Evolutionary conservation across 2,113 vertebrate species (phyloP).

Genomic region (Chlamydotis undulata): DNA sequence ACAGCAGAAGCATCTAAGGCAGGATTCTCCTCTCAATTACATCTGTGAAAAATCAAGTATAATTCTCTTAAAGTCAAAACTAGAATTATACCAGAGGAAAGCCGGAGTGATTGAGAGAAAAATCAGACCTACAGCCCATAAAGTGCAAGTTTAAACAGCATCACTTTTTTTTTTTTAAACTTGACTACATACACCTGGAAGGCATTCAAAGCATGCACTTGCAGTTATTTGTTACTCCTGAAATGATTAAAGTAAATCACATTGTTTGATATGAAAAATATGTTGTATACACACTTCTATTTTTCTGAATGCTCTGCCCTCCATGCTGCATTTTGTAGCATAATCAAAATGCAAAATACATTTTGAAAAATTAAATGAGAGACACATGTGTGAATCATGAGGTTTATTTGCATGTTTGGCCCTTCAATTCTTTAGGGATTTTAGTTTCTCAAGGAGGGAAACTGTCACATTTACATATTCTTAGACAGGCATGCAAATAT

Average conservation of each 20-base stretch:
- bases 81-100: not conserved
- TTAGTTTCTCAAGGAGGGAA: conserved; percentile 39
- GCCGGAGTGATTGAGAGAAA: not conserved
- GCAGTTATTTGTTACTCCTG: conserved; percentile 45
- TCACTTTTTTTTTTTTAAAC: not conserved
- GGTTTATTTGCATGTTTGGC: conserved; percentile 67
- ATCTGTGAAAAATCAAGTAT: not conserved
- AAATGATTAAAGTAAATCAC: conserved; percentile 70
- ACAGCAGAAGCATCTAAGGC: not conserved
- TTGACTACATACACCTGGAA: conserved; percentile 42
- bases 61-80: not conserved
- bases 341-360: conserved; percentile 76
- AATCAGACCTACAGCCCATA: not conserved
- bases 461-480: conserved; percentile 53
- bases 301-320: conserved; percentile 45
- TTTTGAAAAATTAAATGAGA: conserved; percentile 72
- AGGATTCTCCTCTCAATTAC: not conserved
- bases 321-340: conserved; percentile 3
- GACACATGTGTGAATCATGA: conserved; percentile 58
- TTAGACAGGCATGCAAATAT: conserved; percentile 26
- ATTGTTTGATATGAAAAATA: conserved; percentile 72
- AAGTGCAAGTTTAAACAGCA: not conserved
- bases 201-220: conserved; percentile 49
- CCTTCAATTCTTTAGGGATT: conserved; percentile 56
- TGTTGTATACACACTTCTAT: conserved; percentile 8